phyloP scores from a whole-genome alignment of 2,113 vertebrate species.

The Stegastes partitus region DNA sequence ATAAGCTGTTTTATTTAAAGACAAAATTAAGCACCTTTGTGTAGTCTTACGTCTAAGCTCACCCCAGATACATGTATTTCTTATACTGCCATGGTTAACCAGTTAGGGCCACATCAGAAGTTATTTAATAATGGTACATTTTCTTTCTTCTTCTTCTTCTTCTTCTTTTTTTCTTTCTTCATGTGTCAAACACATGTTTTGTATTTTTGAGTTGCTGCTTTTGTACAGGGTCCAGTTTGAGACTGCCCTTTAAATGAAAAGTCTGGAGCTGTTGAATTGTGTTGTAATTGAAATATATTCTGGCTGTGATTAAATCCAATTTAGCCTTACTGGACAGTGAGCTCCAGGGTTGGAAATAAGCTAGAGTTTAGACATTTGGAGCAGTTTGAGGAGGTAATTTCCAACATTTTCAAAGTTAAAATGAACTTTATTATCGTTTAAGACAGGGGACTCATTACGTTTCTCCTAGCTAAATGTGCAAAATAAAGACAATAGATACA shows the following conservation, averaged over 20 bases:
- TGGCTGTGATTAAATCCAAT: slow-evolving; percentile 52
- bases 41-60: slow-evolving; percentile 38
- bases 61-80: slow-evolving; percentile 37
- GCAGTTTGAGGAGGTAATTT: slow-evolving; percentile 12
- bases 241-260: slow-evolving; percentile 61
- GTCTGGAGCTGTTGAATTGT: slow-evolving; percentile 43
- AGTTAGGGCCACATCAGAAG: slow-evolving; percentile 37
- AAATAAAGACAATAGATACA: neutral
- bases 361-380: slow-evolving; percentile 19
- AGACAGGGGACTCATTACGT: neutral
- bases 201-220: slow-evolving; percentile 73
- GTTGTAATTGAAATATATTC: slow-evolving; percentile 27
- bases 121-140: slow-evolving; percentile 60
- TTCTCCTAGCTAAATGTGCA: neutral
- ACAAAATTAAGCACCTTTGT: slow-evolving; percentile 70
- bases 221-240: slow-evolving; percentile 67
- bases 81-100: slow-evolving; percentile 52
- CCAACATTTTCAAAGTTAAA: slow-evolving; percentile 28
- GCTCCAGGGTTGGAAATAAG: slow-evolving; percentile 25
- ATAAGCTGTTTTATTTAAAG: slow-evolving; percentile 67
- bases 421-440: neutral
- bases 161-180: slow-evolving; percentile 14
- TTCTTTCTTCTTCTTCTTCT: neutral
- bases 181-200: slow-evolving; percentile 60
- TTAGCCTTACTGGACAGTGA: slow-evolving; percentile 33